Base-by-base conservation (phyloP, 2,797 vertebrate species). In the Enteromius viviparus region DNA sequence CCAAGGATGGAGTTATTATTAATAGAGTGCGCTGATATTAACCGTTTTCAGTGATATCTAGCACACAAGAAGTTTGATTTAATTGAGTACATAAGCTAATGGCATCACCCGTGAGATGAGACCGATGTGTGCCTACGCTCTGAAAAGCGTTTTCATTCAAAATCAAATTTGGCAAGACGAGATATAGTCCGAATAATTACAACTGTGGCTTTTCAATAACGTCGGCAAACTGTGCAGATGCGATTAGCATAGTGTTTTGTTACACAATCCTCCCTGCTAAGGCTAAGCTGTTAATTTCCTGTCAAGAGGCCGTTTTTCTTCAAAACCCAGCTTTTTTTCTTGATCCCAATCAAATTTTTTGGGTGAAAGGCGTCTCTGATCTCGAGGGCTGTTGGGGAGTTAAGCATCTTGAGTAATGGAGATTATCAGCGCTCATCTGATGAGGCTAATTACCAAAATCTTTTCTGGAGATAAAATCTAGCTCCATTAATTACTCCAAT, bases 141-240 rank as follows among this genome's bases (percentile, higher is more conserved):
- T 82, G 42, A 91, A 82, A 80, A 84, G 84, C 85, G 34, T 81
- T 90, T 87, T 87, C 87, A 88, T 83, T 84, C 60, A 79, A 90
- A 93, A 91, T 89, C 85, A 76, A 88, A 90, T 93, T 90, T 84
- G 55, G 69, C 70, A 72, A 71, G 85, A 80, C 86, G 77, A 83
- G 82, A 92, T 84, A 82, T 77, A 85, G 80, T 15, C 78, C 78
- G 85, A 78, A 87, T 86, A 86, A 82, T 83, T 76, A 82, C 84
- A 91, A 92, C 87, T 88, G 76, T 37, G 49, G 51, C 60, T 90
- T 91, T 91, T 90, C 89, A 92, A 90, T 89, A 88, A 88, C 83
- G 84, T 68, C 49, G 69, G 81, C 78, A 87, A 90, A 86, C 81
- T 60, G 84, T 72, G 14, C 19, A 65, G 49, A 87, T 87, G 78